Base-by-base conservation (phyloP, 2,113 vertebrate species). In the Ciconia stormi region DNA sequence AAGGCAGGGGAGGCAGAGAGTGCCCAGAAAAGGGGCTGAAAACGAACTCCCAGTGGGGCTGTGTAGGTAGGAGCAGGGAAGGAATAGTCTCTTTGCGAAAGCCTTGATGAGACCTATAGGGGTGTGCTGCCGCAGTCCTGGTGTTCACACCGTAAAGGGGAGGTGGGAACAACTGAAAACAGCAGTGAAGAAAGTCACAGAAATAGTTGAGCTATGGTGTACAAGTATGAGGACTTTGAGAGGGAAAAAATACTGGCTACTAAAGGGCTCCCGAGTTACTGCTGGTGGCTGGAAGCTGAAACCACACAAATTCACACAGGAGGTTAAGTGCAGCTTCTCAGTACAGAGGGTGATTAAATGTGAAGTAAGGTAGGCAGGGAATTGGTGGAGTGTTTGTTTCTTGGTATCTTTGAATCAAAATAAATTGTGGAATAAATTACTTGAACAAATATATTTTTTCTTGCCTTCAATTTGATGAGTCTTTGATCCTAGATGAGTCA, bases 171-270 rank as follows among this genome's bases (percentile, higher is more conserved):
- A 46, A n/a, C 11, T 21, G 70, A 82, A 88, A 53, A 59, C 5
- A 82, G 38, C 26, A 69, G 38, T 30, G 26, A 82, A 79, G 42
- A 59, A 15, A 55, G n/a, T 18, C 56, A 47, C 23, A 67, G 63
- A 27, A 56, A 61, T 10, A 27, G 11, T 6, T 85, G 47, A n/a
- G 26, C 20, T 71, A 29, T 16, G 44, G 16, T 63, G 32, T 38
- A n/a, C 1, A 3, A 44, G 6, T 25, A 58, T 0, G 0, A 85
- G 32, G n/a, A 50, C 25, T 18, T 61, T 66, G 9, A 67, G 22
- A 58, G 1, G 2, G 16, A 72, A 87, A 72, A 81, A 40, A 25
- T 7, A 30, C 18, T 42, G 59, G 27, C 59, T 58, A 4, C 30
- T 40, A 38, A 53, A 27, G 17, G 26, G 16, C 20, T 88, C 13